Conservation (phyloP, 2,888 invertebrate genomes). For the Octonoba sinensis region DNA sequence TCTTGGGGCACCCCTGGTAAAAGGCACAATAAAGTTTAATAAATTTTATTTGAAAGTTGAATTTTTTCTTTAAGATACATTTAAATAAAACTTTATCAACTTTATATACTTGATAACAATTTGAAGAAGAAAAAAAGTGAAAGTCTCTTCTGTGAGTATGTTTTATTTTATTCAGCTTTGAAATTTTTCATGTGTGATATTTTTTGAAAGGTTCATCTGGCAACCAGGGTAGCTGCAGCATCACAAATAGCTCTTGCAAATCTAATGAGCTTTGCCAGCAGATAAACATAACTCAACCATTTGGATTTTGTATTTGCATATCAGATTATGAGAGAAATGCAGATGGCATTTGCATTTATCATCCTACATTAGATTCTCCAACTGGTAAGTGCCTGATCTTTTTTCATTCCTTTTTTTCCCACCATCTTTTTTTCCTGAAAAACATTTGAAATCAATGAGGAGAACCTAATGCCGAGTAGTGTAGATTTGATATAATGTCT, state of each 20-base stretch:
- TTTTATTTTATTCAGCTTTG: too few species aligned
- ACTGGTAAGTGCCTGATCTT: conserved; percentile 31
- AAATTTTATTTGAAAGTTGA: too few species aligned
- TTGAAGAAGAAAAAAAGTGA: too few species aligned
- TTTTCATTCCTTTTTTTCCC: neutral
- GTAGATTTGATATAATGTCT: too few species aligned
- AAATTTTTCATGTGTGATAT: neutral
- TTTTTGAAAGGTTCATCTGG: neutral
- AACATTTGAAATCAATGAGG: too few species aligned
- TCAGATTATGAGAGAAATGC: conserved; percentile 27
- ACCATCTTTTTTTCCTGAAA: neutral
- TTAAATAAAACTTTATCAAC: too few species aligned
- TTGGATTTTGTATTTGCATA: conserved; percentile 42
- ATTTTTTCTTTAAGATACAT: too few species aligned
- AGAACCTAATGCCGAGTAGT: too few species aligned
- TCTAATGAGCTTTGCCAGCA: conserved; percentile 49
- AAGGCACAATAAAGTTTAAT: too few species aligned
- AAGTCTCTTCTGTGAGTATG: too few species aligned
- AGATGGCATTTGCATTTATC: conserved; percentile 36
- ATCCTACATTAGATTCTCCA: conserved; percentile 13
- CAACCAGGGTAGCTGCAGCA: conserved; percentile 27
- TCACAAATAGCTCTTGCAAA: conserved; percentile 35
- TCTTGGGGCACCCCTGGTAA: too few species aligned
- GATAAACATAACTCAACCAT: conserved; percentile 20
- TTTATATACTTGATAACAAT: too few species aligned